phyloP scores from a whole-genome alignment of 2,797 vertebrate genomes.

The Spinus pinus region DNA sequence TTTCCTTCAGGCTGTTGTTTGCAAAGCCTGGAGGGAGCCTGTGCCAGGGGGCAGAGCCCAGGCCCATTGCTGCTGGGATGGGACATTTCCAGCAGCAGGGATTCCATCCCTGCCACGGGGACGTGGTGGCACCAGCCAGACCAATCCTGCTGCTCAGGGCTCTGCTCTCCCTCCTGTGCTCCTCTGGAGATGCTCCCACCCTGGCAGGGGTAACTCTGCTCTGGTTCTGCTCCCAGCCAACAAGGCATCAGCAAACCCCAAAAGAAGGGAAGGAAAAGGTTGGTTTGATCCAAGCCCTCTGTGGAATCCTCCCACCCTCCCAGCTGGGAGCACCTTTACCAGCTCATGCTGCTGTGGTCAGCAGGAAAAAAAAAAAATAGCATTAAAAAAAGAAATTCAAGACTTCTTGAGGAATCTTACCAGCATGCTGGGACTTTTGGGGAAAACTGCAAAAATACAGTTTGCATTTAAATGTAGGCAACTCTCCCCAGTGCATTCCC shows the following conservation, averaged over 20 bases:
- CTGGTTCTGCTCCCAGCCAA: neutral
- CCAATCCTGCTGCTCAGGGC: neutral
- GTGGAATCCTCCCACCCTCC: neutral
- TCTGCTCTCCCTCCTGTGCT: neutral
- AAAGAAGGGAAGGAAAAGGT: neutral
- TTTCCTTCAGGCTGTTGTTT: neutral
- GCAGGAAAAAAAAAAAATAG: neutral
- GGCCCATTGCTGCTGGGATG: neutral
- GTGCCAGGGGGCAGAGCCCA: neutral
- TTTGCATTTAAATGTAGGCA: neutral
- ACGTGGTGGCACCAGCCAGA: neutral
- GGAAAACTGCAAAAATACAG: neutral
- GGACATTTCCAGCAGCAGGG: neutral
- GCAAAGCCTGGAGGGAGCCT: neutral
- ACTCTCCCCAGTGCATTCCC: neutral
- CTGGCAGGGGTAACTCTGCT: neutral
- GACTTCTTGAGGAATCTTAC: neutral
- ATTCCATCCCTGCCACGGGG: neutral
- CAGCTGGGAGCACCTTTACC: neutral
- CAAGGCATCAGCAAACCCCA: neutral
- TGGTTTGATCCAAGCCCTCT: neutral
- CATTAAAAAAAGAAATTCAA: neutral
- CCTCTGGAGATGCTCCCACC: neutral
- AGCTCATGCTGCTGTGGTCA: neutral
- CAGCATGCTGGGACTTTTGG: neutral